Evolutionary conservation across 1,140 invertebrate genomes (phyloP).

Genomic region (Cepaea nemoralis): DNA sequence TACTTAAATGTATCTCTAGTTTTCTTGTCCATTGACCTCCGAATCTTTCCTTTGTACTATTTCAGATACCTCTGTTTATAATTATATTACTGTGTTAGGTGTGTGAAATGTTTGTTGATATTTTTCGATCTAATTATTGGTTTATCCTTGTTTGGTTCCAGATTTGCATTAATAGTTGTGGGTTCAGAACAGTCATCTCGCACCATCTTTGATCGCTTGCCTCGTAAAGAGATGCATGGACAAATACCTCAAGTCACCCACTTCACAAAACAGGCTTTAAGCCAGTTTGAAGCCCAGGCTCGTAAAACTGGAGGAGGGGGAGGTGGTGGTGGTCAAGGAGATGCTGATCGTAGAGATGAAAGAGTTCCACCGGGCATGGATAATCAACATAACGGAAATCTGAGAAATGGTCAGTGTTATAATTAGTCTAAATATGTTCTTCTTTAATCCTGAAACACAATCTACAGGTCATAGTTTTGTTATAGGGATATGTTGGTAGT

Average conservation of each 20-base stretch:
- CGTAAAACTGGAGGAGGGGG: slow-evolving; percentile 67
- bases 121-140: background rate
- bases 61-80: no score
- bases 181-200: slow-evolving; percentile 89
- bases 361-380: slow-evolving; percentile 24
- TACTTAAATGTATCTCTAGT: no score
- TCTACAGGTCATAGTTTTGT: no score
- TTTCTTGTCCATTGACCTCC: no score
- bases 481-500: no score
- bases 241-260: slow-evolving; percentile 94
- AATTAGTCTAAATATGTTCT: background rate
- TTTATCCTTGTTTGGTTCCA: slow-evolving; percentile 35
- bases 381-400: slow-evolving; percentile 8
- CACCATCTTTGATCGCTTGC: slow-evolving; percentile 90
- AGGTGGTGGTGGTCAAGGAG: slow-evolving; percentile 56
- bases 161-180: slow-evolving; percentile 70
- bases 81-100: no score
- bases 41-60: no score
- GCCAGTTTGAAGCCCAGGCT: slow-evolving; percentile 75
- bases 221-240: slow-evolving; percentile 94
- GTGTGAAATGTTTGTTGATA: no score
- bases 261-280: slow-evolving; percentile 91
- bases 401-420: slow-evolving; percentile 34
- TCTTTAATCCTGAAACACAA: no score
- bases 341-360: slow-evolving; percentile 35